A percentile compares a stretch with the other conserved stretches of the same genome.
phyloP scores from a whole-genome alignment of 2,797 vertebrate species.

The Austrolebias charrua region DNA sequence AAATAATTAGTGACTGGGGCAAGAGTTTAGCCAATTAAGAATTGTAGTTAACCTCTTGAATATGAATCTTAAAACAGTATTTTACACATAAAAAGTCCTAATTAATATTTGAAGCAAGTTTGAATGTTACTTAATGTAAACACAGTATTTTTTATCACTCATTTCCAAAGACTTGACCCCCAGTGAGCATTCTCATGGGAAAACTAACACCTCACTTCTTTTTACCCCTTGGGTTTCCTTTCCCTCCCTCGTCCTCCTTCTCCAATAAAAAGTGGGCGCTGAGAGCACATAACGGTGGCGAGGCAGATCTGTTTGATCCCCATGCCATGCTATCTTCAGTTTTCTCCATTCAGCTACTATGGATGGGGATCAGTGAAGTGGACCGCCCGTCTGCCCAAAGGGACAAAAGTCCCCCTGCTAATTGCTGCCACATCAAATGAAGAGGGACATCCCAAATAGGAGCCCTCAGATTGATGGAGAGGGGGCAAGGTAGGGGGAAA shows the following conservation, averaged over 20 bases:
- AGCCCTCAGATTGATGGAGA: conserved; percentile 81
- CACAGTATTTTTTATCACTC: conserved; percentile 3
- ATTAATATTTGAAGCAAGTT: not conserved
- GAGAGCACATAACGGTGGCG: conserved; percentile 65
- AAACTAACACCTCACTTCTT: conserved; percentile 80
- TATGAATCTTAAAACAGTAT: too few species aligned
- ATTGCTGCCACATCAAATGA: conserved; percentile 93
- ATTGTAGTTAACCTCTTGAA: too few species aligned
- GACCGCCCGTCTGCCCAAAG: conserved; percentile 75
- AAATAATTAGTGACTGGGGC: too few species aligned
- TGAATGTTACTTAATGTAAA: not conserved
- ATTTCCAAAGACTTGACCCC: conserved; percentile 19
- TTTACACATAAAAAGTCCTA: too few species aligned
- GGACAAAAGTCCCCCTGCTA: conserved; percentile 86
- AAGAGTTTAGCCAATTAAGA: too few species aligned
- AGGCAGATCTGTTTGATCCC: conserved; percentile 82
- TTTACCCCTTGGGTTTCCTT: conserved; percentile 41
- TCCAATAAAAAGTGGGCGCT: conserved; percentile 64
- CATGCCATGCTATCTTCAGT: conserved; percentile 73
- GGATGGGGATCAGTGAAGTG: conserved; percentile 87
- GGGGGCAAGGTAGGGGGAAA: conserved; percentile 50
- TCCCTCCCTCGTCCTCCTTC: conserved; percentile 50
- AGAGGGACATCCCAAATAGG: conserved; percentile 76
- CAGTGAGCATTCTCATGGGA: conserved; percentile 82
- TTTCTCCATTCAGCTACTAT: conserved; percentile 75